phyloP scores from a whole-genome alignment of 2,797 vertebrate species.

The Lutjanus campechanus region DNA sequence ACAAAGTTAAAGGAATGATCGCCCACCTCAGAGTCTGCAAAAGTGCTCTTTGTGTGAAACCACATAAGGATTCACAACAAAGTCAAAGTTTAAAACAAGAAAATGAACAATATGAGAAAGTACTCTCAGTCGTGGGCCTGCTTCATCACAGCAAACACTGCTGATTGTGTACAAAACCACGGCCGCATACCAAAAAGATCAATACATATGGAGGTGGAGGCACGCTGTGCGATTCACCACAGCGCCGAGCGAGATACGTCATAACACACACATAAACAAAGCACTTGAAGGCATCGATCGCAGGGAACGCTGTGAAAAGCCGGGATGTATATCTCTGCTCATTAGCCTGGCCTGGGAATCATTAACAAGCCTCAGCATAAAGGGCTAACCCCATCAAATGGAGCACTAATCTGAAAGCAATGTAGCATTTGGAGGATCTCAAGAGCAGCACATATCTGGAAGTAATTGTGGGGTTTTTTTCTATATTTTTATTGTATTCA shows the following conservation, averaged over 20 bases:
- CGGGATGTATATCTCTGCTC: slow-evolving; percentile 16
- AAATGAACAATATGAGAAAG: neutral
- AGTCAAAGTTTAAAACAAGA: neutral
- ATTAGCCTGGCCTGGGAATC: slow-evolving; percentile 41
- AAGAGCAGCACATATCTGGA: neutral
- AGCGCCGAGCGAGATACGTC: slow-evolving; percentile 19
- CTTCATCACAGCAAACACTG: slow-evolving; percentile 75
- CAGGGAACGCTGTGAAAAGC: slow-evolving; percentile 1
- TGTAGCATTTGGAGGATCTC: neutral
- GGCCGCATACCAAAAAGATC: slow-evolving; percentile 78
- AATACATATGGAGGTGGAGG: slow-evolving; percentile 47
- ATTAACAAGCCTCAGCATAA: slow-evolving; percentile 35
- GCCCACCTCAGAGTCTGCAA: neutral
- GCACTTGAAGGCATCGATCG: slow-evolving; percentile 30
- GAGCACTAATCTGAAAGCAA: neutral
- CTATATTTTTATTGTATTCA: neutral
- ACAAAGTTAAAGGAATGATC: slow-evolving; percentile 38
- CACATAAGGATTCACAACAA: neutral
- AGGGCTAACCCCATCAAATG: slow-evolving; percentile 28
- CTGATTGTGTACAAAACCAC: slow-evolving; percentile 82
- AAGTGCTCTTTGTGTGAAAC: neutral
- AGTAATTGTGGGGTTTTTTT: neutral
- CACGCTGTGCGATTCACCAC: slow-evolving; percentile 24
- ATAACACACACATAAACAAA: slow-evolving; percentile 54
- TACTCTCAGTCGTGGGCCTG: slow-evolving; percentile 37